Percentiles rank a stretch among this genome's conserved stretches.
phyloP scores from a whole-genome alignment of 2,113 vertebrate species.

The Urocolius indicus region DNA sequence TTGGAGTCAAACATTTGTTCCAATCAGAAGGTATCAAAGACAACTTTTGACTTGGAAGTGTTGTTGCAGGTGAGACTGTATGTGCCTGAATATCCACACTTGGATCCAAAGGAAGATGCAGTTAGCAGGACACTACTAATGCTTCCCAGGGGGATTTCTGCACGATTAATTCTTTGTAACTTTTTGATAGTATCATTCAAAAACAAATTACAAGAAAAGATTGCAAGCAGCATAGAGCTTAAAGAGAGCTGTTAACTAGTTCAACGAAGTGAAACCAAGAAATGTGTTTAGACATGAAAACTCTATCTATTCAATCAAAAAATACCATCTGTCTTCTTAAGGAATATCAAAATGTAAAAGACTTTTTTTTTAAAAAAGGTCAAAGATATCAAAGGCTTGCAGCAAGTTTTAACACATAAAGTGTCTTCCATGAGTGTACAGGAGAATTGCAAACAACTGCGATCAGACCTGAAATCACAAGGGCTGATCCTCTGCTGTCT shows the following conservation, averaged over 20 bases:
- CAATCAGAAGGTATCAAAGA: background rate
- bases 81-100: background rate
- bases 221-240: background rate
- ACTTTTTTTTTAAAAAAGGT: slow-evolving; percentile 53
- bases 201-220: background rate
- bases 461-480: background rate
- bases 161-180: background rate
- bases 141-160: background rate
- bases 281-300: slow-evolving; percentile 67
- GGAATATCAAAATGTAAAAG: slow-evolving; percentile 74
- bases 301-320: slow-evolving; percentile 78
- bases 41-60: background rate
- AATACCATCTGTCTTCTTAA: slow-evolving; percentile 70
- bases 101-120: background rate
- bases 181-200: background rate
- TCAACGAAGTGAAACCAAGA: slow-evolving; percentile 32
- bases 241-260: background rate
- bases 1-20: background rate
- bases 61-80: background rate
- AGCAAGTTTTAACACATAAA: slow-evolving; percentile 70
- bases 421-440: slow-evolving; percentile 22
- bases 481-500: background rate
- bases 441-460: background rate
- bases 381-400: slow-evolving; percentile 76
- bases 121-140: background rate